Percentiles rank a stretch among this genome's conserved stretches.
phyloP scores from a whole-genome alignment of 2,113 vertebrate species.

The Calypte anna region DNA sequence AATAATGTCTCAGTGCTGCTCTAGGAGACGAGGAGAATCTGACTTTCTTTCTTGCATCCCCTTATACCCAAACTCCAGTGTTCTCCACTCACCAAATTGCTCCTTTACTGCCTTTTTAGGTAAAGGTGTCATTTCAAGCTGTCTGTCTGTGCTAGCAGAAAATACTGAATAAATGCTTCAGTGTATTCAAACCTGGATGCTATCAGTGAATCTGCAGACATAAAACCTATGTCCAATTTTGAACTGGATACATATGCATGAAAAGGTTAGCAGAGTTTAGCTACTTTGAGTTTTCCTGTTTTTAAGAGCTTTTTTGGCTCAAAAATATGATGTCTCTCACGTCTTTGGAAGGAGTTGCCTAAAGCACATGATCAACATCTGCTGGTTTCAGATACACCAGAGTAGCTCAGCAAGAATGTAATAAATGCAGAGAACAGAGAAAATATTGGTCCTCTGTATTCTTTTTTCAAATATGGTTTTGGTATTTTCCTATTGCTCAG shows the following conservation, averaged over 20 bases:
- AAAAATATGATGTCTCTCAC: not conserved
- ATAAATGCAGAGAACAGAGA: not conserved
- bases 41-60: not conserved
- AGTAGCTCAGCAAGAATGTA: not conserved
- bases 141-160: not conserved
- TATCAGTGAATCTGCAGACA: not conserved
- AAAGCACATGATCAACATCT: conserved; percentile 21
- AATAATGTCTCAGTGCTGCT: not conserved
- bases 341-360: not conserved
- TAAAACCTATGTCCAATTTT: not conserved
- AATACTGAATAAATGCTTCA: not conserved
- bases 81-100: not conserved
- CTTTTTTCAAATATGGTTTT: not conserved
- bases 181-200: not conserved
- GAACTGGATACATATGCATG: not conserved
- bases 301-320: conserved; percentile 40
- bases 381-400: not conserved
- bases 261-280: not conserved
- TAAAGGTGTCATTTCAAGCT: not conserved
- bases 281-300: not conserved
- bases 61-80: not conserved
- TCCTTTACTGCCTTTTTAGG: not conserved
- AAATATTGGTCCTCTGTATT: not conserved
- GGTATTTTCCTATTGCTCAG: not conserved
- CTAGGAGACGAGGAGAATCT: not conserved